Percentiles rank a stretch among this genome's conserved stretches.
Evolutionary conservation across 1,140 invertebrate genomes (phyloP).

Genomic region (Papilio dardanus): DNA sequence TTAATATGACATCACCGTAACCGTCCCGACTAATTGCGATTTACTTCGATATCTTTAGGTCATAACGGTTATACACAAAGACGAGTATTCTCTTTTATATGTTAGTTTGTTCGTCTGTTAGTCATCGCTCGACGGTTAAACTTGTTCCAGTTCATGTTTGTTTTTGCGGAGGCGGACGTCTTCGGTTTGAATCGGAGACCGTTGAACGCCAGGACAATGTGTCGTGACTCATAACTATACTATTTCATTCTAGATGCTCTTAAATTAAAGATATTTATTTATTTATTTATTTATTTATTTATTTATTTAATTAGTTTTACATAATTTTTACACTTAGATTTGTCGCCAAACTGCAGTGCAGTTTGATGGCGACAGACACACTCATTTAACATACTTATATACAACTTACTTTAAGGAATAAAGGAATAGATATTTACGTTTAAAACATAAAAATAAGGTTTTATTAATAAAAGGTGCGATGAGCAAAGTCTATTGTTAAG

Average conservation of each 20-base stretch:
- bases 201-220: constrained; percentile 24
- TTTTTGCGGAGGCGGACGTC: constrained; percentile 30
- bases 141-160: constrained; percentile 28
- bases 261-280: neutral
- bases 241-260: neutral
- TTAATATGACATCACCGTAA: constrained; percentile 18
- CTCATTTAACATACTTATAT: neutral
- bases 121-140: constrained; percentile 19
- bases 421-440: neutral
- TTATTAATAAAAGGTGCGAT: neutral
- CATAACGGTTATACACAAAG: constrained; percentile 24
- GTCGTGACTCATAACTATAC: neutral
- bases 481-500: neutral
- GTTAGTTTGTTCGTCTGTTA: neutral
- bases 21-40: constrained; percentile 17
- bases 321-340: no score
- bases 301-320: no score
- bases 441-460: neutral
- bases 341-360: no score
- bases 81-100: neutral
- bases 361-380: no score
- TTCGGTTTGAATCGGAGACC: constrained; percentile 29
- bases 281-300: no score
- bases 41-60: constrained; percentile 13
- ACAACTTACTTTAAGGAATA: neutral